Base-by-base conservation (phyloP, 1,140 invertebrate species). In the Sycophaga agraensis region DNA sequence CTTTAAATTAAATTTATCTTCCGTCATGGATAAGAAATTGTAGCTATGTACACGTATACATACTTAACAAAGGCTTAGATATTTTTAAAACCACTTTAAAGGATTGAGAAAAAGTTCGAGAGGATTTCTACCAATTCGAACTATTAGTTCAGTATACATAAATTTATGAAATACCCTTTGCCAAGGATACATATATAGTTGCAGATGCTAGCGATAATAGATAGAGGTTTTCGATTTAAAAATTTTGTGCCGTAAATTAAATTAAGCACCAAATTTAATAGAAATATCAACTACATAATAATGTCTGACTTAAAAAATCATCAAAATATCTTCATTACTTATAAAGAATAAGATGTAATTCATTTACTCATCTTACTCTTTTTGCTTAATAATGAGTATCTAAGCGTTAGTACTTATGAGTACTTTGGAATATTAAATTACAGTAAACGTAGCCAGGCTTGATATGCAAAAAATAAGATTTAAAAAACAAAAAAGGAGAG, bases 361-460 rank as follows among this genome's bases (percentile, higher is more conserved):
- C 31, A 34, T 63, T 63, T 63, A 57, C 45, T 43, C 53, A 14
- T 3, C 16, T 39, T 42, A 49, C 17, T 9, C 11, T 57, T 57
- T 63, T 43, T 51, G 6, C 21, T 51, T 22, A 58, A 63, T 28
- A 51, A 51, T 57, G 46, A 63, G 24, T 56, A 58, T 45, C 35
- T 46, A 58, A 57, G 24, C 31, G 26, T 22, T n/a, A 16, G 53
- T 50, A 58, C 28, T 43, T 11, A 50, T 14, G 35, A 37, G 55
- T 58, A 51, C 28, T 5, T 51, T 39, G 6, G 17, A 57, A 37
- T 37, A 50, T 63, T 51, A 57, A 63, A 63, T 63, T 63, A 63
- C 51, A 63, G 54, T 63, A 63, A 45, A 51, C 35, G 26, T 53
- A 63, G 54, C 61, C 54, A 51, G 48, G 35, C 39, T 17, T 26